Evolutionary conservation across 2,888 invertebrate species (phyloP).

Genomic region (Sinohyriopsis cumingii): DNA sequence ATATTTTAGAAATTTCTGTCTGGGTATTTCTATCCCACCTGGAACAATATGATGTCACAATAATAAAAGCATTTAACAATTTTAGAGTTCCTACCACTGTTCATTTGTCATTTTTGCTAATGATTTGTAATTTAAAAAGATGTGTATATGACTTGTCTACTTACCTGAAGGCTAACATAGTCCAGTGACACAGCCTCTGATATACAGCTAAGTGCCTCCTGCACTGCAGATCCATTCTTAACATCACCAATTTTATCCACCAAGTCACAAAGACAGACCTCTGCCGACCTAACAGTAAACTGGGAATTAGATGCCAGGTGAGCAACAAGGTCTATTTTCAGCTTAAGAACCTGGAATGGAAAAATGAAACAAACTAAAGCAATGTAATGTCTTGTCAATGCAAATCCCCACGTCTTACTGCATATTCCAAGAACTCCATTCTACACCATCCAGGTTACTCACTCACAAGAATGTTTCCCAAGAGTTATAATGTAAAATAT

Average conservation of each 20-base stretch:
- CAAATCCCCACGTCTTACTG: no score
- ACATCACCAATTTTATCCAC: conserved; percentile 89
- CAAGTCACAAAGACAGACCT: conserved; percentile 84
- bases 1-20: no score
- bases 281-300: conserved; percentile 79
- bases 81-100: no score
- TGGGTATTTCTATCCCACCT: no score
- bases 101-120: no score
- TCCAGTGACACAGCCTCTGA: conserved; percentile 86
- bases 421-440: no score
- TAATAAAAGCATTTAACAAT: no score
- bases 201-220: conserved; percentile 82
- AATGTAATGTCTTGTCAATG: not conserved
- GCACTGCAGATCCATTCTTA: conserved; percentile 82
- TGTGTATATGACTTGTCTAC: not conserved
- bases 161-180: conserved; percentile 79
- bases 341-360: conserved; percentile 79
- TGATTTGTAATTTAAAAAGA: no score
- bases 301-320: conserved; percentile 81
- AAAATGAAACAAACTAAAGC: conserved; percentile 5
- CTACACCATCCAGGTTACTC: no score
- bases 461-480: no score
- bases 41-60: no score
- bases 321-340: conserved; percentile 85
- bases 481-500: no score